phyloP scores from a whole-genome alignment of 2,797 vertebrate species.

The Ateles fusciceps region DNA sequence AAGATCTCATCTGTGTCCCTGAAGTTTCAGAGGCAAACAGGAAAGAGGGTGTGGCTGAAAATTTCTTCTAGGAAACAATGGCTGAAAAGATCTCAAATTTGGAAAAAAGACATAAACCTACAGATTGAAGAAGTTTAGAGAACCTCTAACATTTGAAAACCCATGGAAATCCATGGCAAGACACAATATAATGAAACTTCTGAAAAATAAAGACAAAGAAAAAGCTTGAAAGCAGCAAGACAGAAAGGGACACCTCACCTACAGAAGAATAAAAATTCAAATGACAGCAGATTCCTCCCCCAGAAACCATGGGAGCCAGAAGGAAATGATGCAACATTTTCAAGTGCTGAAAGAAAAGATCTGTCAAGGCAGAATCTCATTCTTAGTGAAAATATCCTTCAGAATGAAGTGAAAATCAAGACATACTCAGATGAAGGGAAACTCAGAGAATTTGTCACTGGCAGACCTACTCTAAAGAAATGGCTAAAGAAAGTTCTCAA shows the following conservation, averaged over 20 bases:
- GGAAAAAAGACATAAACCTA: constrained; percentile 14
- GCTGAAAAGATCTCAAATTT: not conserved
- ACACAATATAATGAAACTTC: not conserved
- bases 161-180: not conserved
- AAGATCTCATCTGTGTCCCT: not conserved
- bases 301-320: not conserved
- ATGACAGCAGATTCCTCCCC: not conserved
- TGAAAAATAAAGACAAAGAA: not conserved
- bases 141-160: not conserved
- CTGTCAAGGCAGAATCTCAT: not conserved
- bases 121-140: not conserved
- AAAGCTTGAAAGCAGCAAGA: not conserved
- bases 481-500: not conserved
- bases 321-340: not conserved
- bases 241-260: not conserved
- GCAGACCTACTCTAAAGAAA: not conserved
- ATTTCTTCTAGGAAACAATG: not conserved
- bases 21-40: not conserved
- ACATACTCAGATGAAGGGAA: not conserved
- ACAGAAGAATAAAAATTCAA: not conserved
- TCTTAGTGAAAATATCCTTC: not conserved
- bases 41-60: not conserved
- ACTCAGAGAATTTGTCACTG: not conserved
- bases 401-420: not conserved
- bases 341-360: not conserved